These are phyloP conservation scores for Osedax frankpressi DNA, from an alignment of 2,888 invertebrate species.

Conservation along the genomic window DNA sequence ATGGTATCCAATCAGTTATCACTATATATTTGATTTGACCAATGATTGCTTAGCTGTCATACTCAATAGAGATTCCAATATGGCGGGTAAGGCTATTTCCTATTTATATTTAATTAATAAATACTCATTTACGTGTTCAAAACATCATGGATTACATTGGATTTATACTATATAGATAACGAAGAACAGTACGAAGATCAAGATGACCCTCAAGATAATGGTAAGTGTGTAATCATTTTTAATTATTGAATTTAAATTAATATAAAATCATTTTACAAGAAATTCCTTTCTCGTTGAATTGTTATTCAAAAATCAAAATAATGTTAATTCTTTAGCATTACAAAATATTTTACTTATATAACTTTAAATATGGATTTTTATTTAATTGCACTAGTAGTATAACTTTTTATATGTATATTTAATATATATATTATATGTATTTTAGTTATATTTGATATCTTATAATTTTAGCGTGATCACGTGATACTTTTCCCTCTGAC, in stretches of 20 bases:
- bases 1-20: not conserved
- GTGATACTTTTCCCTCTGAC: not conserved
- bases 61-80: conserved; percentile 9
- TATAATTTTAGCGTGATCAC: not conserved
- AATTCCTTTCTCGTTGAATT: not conserved
- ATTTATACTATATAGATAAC: not conserved
- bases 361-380: too few species aligned
- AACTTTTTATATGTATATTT: too few species aligned
- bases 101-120: not conserved
- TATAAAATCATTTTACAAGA: not conserved
- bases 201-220: not conserved
- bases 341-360: not conserved
- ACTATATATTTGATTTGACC: conserved; percentile 11
- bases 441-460: not conserved
- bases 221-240: not conserved
- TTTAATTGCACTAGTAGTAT: too few species aligned
- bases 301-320: not conserved
- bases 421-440: not conserved
- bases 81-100: conserved; percentile 14
- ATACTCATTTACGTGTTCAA: not conserved
- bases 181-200: not conserved
- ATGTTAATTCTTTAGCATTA: not conserved
- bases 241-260: not conserved
- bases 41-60: conserved; percentile 7
- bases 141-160: not conserved